Percentiles rank a stretch among this genome's conserved stretches.
Evolutionary conservation across 2,797 vertebrate genomes (phyloP).

Genomic region (Valencia hispanica): DNA sequence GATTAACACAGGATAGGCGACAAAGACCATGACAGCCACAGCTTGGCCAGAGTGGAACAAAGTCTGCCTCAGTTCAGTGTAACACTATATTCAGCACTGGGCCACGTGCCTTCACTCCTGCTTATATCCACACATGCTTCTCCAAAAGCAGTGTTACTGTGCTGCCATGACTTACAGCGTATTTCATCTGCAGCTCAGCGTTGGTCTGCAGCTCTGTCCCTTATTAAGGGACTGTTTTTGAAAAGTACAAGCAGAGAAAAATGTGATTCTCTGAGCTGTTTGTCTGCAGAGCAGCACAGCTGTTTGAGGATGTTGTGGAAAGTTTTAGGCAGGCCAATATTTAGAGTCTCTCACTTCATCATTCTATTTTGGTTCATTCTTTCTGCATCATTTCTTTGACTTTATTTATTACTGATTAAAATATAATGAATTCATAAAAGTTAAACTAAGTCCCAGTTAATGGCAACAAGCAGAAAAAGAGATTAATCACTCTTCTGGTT

Average conservation of each 20-base stretch:
- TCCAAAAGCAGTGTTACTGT: slow-evolving; percentile 46
- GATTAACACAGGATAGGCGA: slow-evolving; percentile 69
- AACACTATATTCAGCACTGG: slow-evolving; percentile 62
- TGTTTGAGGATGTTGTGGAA: slow-evolving; percentile 75
- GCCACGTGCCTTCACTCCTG: slow-evolving; percentile 18
- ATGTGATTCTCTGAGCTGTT: slow-evolving; percentile 48
- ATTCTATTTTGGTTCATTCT: slow-evolving; percentile 64
- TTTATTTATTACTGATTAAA: slow-evolving; percentile 64
- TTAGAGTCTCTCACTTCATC: slow-evolving; percentile 52
- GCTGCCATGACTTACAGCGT: slow-evolving; percentile 66
- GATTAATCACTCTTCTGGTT: neutral
- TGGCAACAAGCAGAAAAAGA: slow-evolving; percentile 36
- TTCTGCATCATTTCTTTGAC: slow-evolving; percentile 68
- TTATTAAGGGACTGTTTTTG: slow-evolving; percentile 73
- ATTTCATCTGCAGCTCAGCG: slow-evolving; percentile 75
- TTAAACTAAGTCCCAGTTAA: slow-evolving; percentile 25
- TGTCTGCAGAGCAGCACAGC: slow-evolving; percentile 53
- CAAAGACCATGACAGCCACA: slow-evolving; percentile 56
- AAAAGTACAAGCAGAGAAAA: slow-evolving; percentile 67
- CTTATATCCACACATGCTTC: slow-evolving; percentile 13
- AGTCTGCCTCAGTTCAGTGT: slow-evolving; percentile 66
- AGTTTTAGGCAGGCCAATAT: slow-evolving; percentile 67
- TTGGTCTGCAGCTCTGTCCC: slow-evolving; percentile 41
- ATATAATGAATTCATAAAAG: slow-evolving; percentile 33
- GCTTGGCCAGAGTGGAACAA: slow-evolving; percentile 72